A percentile compares a stretch with the other conserved stretches of the same genome.
Conservation (phyloP, 92 coral and sea anemone genomes). For the Scolanthus callimorphus region DNA sequence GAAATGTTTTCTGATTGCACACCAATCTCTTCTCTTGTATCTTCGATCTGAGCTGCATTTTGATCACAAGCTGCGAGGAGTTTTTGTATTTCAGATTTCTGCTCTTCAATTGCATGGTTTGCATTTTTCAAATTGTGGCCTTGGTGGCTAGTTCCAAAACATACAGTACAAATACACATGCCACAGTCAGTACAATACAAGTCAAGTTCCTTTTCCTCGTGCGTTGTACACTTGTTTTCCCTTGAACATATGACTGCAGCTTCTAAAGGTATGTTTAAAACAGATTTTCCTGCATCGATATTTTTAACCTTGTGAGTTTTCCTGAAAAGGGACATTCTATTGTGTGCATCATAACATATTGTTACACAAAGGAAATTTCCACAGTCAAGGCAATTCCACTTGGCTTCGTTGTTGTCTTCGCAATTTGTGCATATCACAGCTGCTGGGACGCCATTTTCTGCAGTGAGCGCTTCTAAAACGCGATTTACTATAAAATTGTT, state of each 20-base stretch:
- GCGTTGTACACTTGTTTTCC: slow-evolving; percentile 20
- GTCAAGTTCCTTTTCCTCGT: slow-evolving; percentile 35
- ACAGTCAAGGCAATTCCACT: slow-evolving; percentile 29
- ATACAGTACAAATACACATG: slow-evolving; percentile 30
- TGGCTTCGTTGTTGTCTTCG: slow-evolving; percentile 12
- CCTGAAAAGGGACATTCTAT: slow-evolving; percentile 9
- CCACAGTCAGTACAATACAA: slow-evolving; percentile 34
- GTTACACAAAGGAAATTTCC: slow-evolving; percentile 17
- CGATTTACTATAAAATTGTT: slow-evolving; percentile 40
- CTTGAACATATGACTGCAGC: slow-evolving; percentile 10
- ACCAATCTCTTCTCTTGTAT: slow-evolving; percentile 16
- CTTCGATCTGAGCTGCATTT: slow-evolving; percentile 10
- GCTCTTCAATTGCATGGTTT: slow-evolving; percentile 20
- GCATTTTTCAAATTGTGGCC: slow-evolving; percentile 22
- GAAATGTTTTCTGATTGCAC: slow-evolving; percentile 16
- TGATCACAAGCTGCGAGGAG: slow-evolving; percentile 6
- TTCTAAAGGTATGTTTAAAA: neutral
- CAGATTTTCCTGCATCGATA: neutral
- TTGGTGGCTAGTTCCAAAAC: slow-evolving; percentile 44
- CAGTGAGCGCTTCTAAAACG: slow-evolving; percentile 23
- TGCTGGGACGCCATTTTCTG: slow-evolving; percentile 16
- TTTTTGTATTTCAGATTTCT: slow-evolving; percentile 9
- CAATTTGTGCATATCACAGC: slow-evolving; percentile 17
- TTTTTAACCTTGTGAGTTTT: slow-evolving; percentile 13
- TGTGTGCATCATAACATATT: slow-evolving; percentile 26